phyloP scores from a whole-genome alignment of 2,797 vertebrate species.

The Crotalus adamanteus region DNA sequence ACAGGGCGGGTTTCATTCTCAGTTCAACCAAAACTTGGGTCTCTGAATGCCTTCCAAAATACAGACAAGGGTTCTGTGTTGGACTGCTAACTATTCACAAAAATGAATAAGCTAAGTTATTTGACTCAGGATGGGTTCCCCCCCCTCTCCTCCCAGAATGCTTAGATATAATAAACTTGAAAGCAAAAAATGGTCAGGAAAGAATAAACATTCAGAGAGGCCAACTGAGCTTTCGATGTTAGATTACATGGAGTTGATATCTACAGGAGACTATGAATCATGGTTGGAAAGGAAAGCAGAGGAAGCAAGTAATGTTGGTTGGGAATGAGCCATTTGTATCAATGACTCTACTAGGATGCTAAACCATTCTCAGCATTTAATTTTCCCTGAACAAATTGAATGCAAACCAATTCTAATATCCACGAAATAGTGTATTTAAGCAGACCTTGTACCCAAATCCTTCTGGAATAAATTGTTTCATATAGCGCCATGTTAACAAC shows the following conservation, averaged over 20 bases:
- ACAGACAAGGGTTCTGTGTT: constrained; percentile 69
- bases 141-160: constrained; percentile 26
- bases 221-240: constrained; percentile 38
- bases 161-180: constrained; percentile 62
- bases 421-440: not conserved
- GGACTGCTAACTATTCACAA: constrained; percentile 73
- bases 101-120: constrained; percentile 69
- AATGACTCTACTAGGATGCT: not conserved
- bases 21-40: constrained; percentile 62
- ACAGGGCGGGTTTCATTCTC: constrained; percentile 70
- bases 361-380: not conserved
- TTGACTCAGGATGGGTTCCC: constrained; percentile 61
- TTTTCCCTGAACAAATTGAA: not conserved
- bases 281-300: not conserved
- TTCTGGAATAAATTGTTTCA: not conserved
- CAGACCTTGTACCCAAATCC: not conserved
- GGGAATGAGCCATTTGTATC: constrained; percentile 14
- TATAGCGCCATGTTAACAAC: not conserved
- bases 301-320: not conserved
- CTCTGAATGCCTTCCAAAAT: constrained; percentile 74
- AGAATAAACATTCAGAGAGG: constrained; percentile 30
- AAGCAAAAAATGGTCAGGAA: constrained; percentile 47
- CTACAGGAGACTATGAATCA: constrained; percentile 25
- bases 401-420: not conserved
- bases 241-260: constrained; percentile 21